A percentile compares a stretch with the other conserved stretches of the same genome.
phyloP scores from a whole-genome alignment of 2,888 invertebrate species.

The Malacosoma neustria region DNA sequence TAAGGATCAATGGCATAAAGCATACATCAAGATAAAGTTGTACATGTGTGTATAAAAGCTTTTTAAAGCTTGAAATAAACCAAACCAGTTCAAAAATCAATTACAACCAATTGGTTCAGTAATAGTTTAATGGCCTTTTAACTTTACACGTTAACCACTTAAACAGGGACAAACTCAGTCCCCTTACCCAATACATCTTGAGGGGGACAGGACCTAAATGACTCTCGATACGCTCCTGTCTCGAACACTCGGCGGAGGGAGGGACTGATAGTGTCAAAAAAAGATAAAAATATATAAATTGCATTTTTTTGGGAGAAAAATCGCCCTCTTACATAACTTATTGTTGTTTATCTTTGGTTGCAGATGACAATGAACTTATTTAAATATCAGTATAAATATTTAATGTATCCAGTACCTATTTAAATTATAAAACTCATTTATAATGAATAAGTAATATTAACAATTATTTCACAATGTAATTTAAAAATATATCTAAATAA shows the following conservation, averaged over 20 bases:
- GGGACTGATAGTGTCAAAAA: conserved; percentile 71
- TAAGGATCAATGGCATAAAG: too few relatives aligned
- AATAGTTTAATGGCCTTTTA: conserved; percentile 18
- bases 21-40: too few relatives aligned
- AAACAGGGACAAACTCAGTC: conserved; percentile 14
- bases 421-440: too few relatives aligned
- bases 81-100: neutral
- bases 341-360: conserved; percentile 4
- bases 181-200: conserved; percentile 47
- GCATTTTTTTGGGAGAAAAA: conserved; percentile 34
- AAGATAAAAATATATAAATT: conserved; percentile 74
- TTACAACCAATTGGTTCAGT: neutral
- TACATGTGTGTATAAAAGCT: too few relatives aligned
- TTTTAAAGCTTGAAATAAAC: conserved; percentile 2
- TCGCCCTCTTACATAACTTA: conserved; percentile 5
- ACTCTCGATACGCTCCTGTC: conserved; percentile 66
- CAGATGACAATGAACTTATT: neutral
- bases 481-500: too few relatives aligned
- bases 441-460: too few relatives aligned
- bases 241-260: conserved; percentile 48
- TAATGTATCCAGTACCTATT: too few relatives aligned
- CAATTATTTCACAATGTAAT: too few relatives aligned
- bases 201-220: conserved; percentile 48
- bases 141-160: conserved; percentile 23
- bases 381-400: neutral